Evolutionary conservation across 2,797 vertebrate species (phyloP).

Genomic region (Epinephelus coioides): DNA sequence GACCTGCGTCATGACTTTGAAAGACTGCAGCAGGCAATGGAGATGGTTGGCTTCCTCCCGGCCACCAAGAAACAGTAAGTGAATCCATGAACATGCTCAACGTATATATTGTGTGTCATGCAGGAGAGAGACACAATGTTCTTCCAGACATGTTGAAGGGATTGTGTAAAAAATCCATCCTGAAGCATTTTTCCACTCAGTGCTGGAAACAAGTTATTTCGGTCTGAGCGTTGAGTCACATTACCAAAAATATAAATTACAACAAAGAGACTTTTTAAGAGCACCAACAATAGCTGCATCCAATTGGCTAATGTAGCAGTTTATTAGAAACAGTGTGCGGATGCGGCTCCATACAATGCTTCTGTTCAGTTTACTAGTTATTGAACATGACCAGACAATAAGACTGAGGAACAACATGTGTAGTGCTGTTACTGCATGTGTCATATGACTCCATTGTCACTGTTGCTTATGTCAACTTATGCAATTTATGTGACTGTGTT

Average conservation of each 20-base stretch:
- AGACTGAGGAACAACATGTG: slow-evolving; percentile 5
- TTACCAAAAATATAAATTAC: slow-evolving; percentile 27
- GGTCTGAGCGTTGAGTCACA: neutral
- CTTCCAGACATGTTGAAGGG: neutral
- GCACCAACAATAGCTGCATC: slow-evolving; percentile 18
- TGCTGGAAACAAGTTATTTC: slow-evolving; percentile 22
- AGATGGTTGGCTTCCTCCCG: slow-evolving; percentile 99
- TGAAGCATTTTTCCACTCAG: slow-evolving; percentile 28
- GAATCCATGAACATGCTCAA: slow-evolving; percentile 4
- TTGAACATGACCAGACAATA: slow-evolving; percentile 29
- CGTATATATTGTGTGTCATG: neutral
- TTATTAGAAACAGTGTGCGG: slow-evolving; percentile 27
- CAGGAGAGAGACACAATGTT: neutral
- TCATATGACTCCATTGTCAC: slow-evolving; percentile 6
- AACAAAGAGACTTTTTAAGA: slow-evolving; percentile 28
- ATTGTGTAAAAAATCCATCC: neutral
- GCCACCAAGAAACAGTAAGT: slow-evolving; percentile 97
- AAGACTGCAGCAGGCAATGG: slow-evolving; percentile 98
- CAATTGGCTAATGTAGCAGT: slow-evolving; percentile 22
- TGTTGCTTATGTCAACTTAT: neutral
- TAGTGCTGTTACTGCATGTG: slow-evolving; percentile 7
- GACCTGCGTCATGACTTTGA: slow-evolving; percentile 97
- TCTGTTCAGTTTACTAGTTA: slow-evolving; percentile 33
- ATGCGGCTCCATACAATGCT: slow-evolving; percentile 21
- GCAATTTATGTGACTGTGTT: slow-evolving; percentile 15